Percentiles rank a stretch among this genome's conserved stretches.
phyloP scores from a whole-genome alignment of 2,797 vertebrate genomes.

The Anomalospiza imberbis region DNA sequence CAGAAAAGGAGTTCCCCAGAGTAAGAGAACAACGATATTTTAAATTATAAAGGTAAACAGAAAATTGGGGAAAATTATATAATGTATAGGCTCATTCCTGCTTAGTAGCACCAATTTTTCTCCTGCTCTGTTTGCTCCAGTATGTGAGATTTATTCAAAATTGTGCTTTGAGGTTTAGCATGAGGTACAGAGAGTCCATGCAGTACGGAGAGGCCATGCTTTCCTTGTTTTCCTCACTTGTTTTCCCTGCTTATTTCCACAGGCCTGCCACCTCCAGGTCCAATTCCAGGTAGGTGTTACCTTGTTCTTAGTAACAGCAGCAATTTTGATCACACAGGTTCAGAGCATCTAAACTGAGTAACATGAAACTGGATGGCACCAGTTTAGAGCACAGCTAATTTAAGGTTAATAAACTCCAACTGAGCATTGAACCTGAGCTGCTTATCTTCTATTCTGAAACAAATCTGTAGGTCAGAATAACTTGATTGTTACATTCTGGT shows the following conservation, averaged over 20 bases:
- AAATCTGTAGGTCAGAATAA: background rate
- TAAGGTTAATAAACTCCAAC: background rate
- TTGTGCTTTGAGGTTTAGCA: background rate
- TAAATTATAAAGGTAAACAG: background rate
- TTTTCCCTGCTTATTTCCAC: background rate
- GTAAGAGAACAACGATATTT: background rate
- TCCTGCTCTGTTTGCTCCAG: background rate
- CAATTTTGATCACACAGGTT: background rate
- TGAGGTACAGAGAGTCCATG: background rate
- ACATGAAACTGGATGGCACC: background rate
- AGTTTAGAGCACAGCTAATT: background rate
- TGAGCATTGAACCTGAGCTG: background rate
- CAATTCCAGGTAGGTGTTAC: constrained; percentile 64
- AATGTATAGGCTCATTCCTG: background rate
- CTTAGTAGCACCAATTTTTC: background rate
- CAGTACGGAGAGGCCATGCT: rapidly evolving
- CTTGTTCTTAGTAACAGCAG: background rate
- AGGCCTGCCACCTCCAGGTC: constrained; percentile 67
- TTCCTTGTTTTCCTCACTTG: background rate
- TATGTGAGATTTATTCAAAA: background rate
- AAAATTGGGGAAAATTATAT: background rate
- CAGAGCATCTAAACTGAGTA: background rate
- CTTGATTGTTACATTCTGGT: background rate
- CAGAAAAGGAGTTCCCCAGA: background rate
- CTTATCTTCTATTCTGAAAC: background rate